Evolutionary conservation across 2,888 invertebrate species (phyloP), one percentile per base, ranked within the genome.

Genomic region (Terebella lapidaria): DNA sequence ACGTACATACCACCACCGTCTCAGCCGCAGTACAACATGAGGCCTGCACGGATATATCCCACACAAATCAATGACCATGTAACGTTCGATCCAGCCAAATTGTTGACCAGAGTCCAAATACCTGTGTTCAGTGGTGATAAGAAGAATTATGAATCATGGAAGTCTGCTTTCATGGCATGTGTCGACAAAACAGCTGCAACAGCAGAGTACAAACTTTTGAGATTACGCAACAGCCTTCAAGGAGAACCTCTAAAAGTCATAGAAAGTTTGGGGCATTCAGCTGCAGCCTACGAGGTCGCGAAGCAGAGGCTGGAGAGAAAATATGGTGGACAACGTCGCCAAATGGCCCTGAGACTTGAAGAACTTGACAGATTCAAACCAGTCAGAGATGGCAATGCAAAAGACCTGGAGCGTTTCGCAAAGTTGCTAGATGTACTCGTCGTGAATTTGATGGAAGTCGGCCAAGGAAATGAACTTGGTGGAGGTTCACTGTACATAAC

Each of bases 81-180:
- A 18, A 15, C 35, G 18, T 49, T 49, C 49, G 60, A 60, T 52
- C 20, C 59, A 4, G 54, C 62, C 30, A 62, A 54, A 22, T 22
- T 49, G 22, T 22, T 53, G 28, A 28, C 28, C 15, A 25, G 61
- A 1, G 62, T 61, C 2, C 20, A n/a, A 18, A 58, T 61, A 2
- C 61, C 61, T 22, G 24, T 5, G 10, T 61, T 61, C 28, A 18
- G 10, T 45, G 62, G 62, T 24, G 62, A 62, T n/a, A 64, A 64
- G 26, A 35, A 42, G 24, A 52, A 25, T 22, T 63, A 64, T 56
- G 61, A 52, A 29, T 15, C 3, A 24, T 62, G 62, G 61, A 62
- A 62, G 53, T 60, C 62, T 54, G 60, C 54, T 20, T 62, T 62
- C 28, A n/a, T 15, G n/a, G 49, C 62, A 1, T 62, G 62, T 52